These are phyloP conservation scores for Drosophila oshimai DNA, from an alignment of 1,140 invertebrate genomes.

Conservation along the genomic window DNA sequence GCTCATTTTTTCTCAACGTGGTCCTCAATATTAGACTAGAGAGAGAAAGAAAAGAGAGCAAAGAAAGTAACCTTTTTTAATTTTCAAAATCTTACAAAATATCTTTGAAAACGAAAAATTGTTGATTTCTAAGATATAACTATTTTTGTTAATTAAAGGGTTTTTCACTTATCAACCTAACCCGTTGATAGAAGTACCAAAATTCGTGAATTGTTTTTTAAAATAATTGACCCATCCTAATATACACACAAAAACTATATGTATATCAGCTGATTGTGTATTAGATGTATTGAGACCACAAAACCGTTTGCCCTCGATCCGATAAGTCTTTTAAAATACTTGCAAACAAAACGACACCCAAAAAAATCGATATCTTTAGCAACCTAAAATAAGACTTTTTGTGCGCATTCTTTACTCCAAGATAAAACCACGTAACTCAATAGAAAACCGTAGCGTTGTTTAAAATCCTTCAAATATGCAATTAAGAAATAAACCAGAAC, in stretches of 20 bases:
- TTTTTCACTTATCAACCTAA: too few relatives aligned
- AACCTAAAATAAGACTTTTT: constrained; percentile 49
- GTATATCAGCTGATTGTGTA: constrained; percentile 54
- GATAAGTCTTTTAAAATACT: constrained; percentile 25
- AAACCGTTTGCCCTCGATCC: constrained; percentile 30
- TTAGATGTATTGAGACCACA: constrained; percentile 38
- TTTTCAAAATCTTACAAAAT: too few relatives aligned
- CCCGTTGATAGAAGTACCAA: too few relatives aligned
- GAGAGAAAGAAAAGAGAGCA: too few relatives aligned
- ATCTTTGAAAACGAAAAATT: too few relatives aligned
- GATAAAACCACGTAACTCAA: constrained; percentile 5
- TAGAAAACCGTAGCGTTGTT: constrained; percentile 38
- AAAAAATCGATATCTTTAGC: constrained; percentile 3
- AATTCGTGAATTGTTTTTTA: neutral
- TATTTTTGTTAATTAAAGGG: too few relatives aligned
- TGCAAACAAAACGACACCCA: constrained; percentile 22
- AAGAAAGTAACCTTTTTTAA: too few relatives aligned
- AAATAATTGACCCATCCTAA: constrained; percentile 3
- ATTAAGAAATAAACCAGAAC: constrained; percentile 22
- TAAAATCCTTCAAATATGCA: constrained; percentile 20
- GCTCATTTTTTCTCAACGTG: too few relatives aligned
- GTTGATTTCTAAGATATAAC: too few relatives aligned
- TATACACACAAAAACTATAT: constrained; percentile 9
- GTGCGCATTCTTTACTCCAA: constrained; percentile 32
- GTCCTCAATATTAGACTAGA: too few relatives aligned